Evolutionary conservation across 2,888 invertebrate genomes (phyloP), one percentile per base, ranked within the genome.

Genomic region (Heliconius aoede): DNA sequence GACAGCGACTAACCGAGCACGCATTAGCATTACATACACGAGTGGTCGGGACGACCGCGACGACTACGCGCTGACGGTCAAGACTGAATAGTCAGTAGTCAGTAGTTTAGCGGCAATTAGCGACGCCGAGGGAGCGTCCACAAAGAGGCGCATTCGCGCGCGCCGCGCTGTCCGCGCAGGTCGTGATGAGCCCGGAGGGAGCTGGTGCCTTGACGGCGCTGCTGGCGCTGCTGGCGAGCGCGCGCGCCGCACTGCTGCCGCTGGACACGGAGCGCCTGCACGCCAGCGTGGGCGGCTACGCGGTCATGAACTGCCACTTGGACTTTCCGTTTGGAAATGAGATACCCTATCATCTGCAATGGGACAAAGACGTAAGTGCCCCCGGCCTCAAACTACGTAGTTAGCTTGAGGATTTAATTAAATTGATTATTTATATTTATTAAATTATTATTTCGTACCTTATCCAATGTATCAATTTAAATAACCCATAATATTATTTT

Each of bases 311-410:
- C 94, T 98, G 98, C 91, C 96, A 97, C 84, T 96, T 98, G 84
- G 97, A 98, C 91, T 98, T 98, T 90, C 97, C 98, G 80, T 97
- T 97, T 89, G 97, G 97, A 86, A 96, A 96, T 86, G 96, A 96
- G 84, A 97, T 98, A 84, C 97, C 98, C 13, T 98, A 98, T 90
- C 96, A 97, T 85, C 95, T 99, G 76, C 96, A 97, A 87, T 99
- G 98, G 98, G 97, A 97, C 86, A 98, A 98, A 93, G 97, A 97
- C 88, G 98, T 98, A 94, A 96, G 97, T 81, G 58, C 24, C 8
- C 28, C 58, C 21, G 1, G 18, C 21, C n/a, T 55, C 26, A 1
- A 21, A 11, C 30, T 13, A 30, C 32, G 11, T 13, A 51, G 11
- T 65, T 24, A 65, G 13, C 55, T 55, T n/a, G n/a, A n/a, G n/a